Base-by-base conservation (phyloP, 1,140 invertebrate genomes). In the Drosophila subobscura region DNA sequence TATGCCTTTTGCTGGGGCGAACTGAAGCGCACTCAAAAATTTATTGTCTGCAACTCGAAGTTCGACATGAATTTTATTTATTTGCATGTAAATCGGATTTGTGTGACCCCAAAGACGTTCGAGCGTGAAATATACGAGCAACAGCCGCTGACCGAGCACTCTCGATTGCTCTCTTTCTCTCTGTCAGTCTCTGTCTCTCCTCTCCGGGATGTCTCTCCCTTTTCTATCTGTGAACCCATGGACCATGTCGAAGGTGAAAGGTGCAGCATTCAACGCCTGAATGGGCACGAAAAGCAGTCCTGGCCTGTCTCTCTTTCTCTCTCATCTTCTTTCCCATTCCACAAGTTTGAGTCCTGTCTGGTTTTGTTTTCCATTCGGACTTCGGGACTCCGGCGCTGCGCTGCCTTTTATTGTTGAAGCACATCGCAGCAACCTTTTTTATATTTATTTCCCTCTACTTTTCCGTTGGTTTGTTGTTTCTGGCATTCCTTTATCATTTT, bases 11-110 rank as follows among this genome's bases (percentile, higher is more conserved):
- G 40, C 60, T 23, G 22, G 56, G 33, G 27, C 49, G 45, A 50
- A 70, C 66, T 84, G 80, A 85, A 86, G 77, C 81, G 79, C 79
- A 89, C 85, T 84, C 79, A 89, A 80, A 89, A 89, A 89, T 89
- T 84, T 89, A 89, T 89, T 89, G 84, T 80, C 77, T 79, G 79
- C 84, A 89, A 75, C 79, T 84, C 77, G 77, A 80, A 77, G 79
- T 89, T 89, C 84, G 84, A 89, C 85, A 89, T 89, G 79, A 89
- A 89, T 89, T 89, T 89, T 89, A 89, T 89, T 89, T 89, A 89
- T 89, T 89, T 84, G 77, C 85, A 89, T 89, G 79, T 89, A 89
- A 85, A 89, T 89, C 85, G 79, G 84, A 89, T 89, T 89, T 89
- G 85, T 80, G 85, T 89, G 81, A 86, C 81, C 81, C 81, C 81